Evolutionary conservation across 92 coral and sea anemone genomes (phyloP).

Genomic region (Pocillopora grandis): DNA sequence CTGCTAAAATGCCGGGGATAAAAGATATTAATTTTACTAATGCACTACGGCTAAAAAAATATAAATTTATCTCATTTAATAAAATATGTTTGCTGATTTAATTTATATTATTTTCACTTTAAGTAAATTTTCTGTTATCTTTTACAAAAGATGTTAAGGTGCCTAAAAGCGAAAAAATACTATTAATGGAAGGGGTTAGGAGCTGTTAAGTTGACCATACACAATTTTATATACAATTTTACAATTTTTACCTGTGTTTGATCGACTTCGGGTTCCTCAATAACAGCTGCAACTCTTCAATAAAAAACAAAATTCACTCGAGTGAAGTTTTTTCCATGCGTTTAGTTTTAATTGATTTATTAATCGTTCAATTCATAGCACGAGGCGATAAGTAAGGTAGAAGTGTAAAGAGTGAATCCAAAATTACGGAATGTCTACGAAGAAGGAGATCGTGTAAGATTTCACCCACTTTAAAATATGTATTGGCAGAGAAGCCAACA

Average conservation of each 20-base stretch:
- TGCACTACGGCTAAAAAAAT: slow-evolving; percentile 14
- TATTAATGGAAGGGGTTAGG: too few species aligned
- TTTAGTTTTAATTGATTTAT: slow-evolving; percentile 36
- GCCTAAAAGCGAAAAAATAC: background rate
- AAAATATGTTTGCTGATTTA: slow-evolving; percentile 24
- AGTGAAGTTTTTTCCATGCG: background rate
- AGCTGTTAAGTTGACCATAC: too few species aligned
- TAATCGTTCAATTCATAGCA: slow-evolving; percentile 38
- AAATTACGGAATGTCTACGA: slow-evolving; percentile 22
- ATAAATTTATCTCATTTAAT: slow-evolving; percentile 32
- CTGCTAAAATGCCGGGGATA: slow-evolving; percentile 27
- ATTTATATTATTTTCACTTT: slow-evolving; percentile 32
- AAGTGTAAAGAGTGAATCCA: background rate
- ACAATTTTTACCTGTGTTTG: background rate
- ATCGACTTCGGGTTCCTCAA: background rate
- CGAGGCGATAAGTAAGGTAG: slow-evolving; percentile 16
- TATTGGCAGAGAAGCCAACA: slow-evolving; percentile 33
- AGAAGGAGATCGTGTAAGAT: slow-evolving; percentile 33
- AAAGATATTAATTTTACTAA: slow-evolving; percentile 13
- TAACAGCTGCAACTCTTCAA: slow-evolving; percentile 1
- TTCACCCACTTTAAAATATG: slow-evolving; percentile 22
- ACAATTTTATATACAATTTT: background rate
- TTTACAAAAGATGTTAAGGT: slow-evolving; percentile 3
- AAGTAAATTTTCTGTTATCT: slow-evolving; percentile 27
- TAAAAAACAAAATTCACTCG: background rate